phyloP scores from a whole-genome alignment of 1,140 invertebrate genomes.

The Teleogryllus occipitalis region DNA sequence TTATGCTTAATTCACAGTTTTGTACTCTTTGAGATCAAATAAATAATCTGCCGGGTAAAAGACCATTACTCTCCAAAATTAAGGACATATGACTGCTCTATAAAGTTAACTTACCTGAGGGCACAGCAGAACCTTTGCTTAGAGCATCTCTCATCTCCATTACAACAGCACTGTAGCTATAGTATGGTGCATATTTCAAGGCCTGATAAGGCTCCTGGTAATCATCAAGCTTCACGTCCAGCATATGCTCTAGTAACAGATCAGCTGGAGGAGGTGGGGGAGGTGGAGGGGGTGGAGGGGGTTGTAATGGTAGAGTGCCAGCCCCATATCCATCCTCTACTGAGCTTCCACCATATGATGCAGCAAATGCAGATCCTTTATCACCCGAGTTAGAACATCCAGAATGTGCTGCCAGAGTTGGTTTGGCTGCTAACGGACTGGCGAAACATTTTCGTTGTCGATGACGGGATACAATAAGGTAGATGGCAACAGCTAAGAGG shows the following conservation, averaged over 20 bases:
- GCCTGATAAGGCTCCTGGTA: slow-evolving; percentile 74
- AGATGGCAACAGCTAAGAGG: slow-evolving; percentile 60
- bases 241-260: slow-evolving; percentile 36
- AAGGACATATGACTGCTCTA: neutral
- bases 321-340: slow-evolving; percentile 34
- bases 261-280: slow-evolving; percentile 43
- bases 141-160: slow-evolving; percentile 66
- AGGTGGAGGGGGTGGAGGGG: slow-evolving; percentile 34
- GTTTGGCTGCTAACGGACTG: slow-evolving; percentile 58
- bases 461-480: slow-evolving; percentile 67
- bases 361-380: slow-evolving; percentile 31
- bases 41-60: too few species aligned
- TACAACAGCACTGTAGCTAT: slow-evolving; percentile 67
- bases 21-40: too few species aligned
- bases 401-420: slow-evolving; percentile 36
- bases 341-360: slow-evolving; percentile 37
- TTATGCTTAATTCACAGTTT: neutral
- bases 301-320: slow-evolving; percentile 34
- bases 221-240: slow-evolving; percentile 57
- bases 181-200: slow-evolving; percentile 64
- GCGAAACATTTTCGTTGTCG: slow-evolving; percentile 68
- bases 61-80: too few species aligned
- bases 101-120: slow-evolving; percentile 35
- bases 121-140: slow-evolving; percentile 44
- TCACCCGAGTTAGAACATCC: slow-evolving; percentile 42